phyloP scores from a whole-genome alignment of 2,888 invertebrate genomes.

The Caenorhabditis sp. region DNA sequence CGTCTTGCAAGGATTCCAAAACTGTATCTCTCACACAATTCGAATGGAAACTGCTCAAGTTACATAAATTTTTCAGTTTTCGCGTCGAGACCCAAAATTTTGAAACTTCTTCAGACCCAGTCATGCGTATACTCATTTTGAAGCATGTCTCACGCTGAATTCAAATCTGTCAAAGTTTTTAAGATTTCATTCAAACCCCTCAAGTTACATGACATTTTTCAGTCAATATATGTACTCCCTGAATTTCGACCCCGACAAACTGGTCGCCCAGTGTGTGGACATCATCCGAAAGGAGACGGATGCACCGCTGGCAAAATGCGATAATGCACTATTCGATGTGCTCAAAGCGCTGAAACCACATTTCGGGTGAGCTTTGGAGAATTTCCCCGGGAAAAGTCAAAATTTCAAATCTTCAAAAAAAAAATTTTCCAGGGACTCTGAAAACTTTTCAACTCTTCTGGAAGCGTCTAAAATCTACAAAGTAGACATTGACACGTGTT shows the following conservation, averaged over 20 bases:
- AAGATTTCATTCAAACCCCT: too few species aligned
- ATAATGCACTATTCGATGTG: slow-evolving; percentile 57
- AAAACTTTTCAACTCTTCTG: slow-evolving; percentile 12
- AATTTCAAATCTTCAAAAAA: neutral
- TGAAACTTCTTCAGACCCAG: neutral
- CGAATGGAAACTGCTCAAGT: too few species aligned
- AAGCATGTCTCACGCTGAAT: too few species aligned
- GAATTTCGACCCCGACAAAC: slow-evolving; percentile 49
- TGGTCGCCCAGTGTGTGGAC: slow-evolving; percentile 69
- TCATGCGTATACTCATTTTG: neutral
- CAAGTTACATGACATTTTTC: too few species aligned
- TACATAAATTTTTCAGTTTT: neutral
- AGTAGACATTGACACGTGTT: slow-evolving; percentile 65
- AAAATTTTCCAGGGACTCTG: slow-evolving; percentile 12
- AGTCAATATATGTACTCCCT: slow-evolving; percentile 68
- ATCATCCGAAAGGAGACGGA: slow-evolving; percentile 64
- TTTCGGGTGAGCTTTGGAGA: slow-evolving; percentile 54
- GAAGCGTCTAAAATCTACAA: slow-evolving; percentile 36
- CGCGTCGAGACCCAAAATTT: neutral
- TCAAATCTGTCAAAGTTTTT: neutral
- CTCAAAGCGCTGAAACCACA: slow-evolving; percentile 53
- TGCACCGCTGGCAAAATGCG: slow-evolving; percentile 63
- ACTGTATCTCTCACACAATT: too few species aligned
- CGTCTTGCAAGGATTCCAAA: neutral
- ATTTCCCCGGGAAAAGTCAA: neutral